phyloP scores from a whole-genome alignment of 2,113 vertebrate species.

The Phoxinus phoxinus region DNA sequence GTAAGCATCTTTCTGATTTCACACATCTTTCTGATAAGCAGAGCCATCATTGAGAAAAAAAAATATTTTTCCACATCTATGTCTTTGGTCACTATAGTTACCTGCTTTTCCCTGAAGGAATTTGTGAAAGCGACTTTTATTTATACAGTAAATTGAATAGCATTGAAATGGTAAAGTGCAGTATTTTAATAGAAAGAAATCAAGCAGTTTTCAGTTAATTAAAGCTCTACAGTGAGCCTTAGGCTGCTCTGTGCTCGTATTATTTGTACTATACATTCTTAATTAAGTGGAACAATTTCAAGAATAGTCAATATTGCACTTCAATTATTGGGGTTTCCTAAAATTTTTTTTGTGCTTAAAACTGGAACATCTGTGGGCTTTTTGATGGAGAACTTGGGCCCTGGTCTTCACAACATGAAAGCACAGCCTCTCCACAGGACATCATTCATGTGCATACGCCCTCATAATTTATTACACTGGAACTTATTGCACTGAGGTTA shows the following conservation, averaged over 20 bases:
- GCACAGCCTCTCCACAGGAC: neutral
- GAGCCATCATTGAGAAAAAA: neutral
- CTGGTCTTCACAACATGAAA: conserved; percentile 26
- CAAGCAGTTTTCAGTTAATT: conserved; percentile 21
- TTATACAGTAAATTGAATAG: neutral
- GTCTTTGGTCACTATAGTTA: neutral
- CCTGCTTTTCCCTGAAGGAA: neutral
- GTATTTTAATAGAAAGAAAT: neutral
- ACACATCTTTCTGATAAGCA: neutral
- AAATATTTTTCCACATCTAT: neutral
- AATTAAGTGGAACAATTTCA: conserved; percentile 29
- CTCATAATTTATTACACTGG: neutral
- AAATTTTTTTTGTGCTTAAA: neutral
- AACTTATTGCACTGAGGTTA: neutral
- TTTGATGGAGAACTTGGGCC: conserved; percentile 17
- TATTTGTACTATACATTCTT: conserved; percentile 8
- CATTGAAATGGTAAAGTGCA: neutral
- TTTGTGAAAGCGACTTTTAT: neutral
- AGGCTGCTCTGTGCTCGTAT: neutral
- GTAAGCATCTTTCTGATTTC: conserved; percentile 68
- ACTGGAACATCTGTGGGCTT: neutral
- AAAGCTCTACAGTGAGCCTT: conserved; percentile 3
- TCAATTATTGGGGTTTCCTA: neutral
- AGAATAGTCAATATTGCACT: neutral
- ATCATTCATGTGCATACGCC: neutral